phyloP scores from a whole-genome alignment of 2,113 vertebrate species.

The Apodemus speciosus region DNA sequence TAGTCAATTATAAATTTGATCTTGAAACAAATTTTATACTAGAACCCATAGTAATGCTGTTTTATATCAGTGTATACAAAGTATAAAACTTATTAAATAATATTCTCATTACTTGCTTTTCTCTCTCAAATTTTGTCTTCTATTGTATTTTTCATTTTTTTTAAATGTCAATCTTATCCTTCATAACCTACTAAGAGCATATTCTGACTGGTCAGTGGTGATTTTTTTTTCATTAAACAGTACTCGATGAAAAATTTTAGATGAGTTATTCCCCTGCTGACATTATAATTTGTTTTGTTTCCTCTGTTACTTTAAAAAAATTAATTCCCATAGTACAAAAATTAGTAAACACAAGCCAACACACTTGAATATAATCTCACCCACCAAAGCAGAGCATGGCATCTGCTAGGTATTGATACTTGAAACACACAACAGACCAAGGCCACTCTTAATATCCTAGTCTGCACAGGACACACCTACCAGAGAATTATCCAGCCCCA shows the following conservation, averaged over 20 bases:
- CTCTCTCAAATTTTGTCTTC: slow-evolving; percentile 35
- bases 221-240: neutral
- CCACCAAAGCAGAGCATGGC: neutral
- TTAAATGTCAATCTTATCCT: slow-evolving; percentile 22
- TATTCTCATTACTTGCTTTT: slow-evolving; percentile 43
- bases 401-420: neutral
- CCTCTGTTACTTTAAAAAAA: slow-evolving; percentile 6
- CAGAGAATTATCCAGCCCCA: neutral
- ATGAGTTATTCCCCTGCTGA: neutral
- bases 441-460: neutral
- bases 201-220: neutral
- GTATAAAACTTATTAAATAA: slow-evolving; percentile 15
- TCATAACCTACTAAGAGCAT: slow-evolving; percentile 23
- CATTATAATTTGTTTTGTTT: slow-evolving; percentile 49
- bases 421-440: neutral
- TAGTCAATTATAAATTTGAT: slow-evolving; percentile 43
- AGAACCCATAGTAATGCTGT: slow-evolving; percentile 30
- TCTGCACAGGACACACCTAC: neutral
- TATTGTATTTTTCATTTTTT: neutral
- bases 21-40: neutral
- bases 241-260: slow-evolving; percentile 56
- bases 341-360: neutral
- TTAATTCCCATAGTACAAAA: slow-evolving; percentile 31
- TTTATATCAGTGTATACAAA: slow-evolving; percentile 41
- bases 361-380: slow-evolving; percentile 36